Evolutionary conservation across 2,888 invertebrate species (phyloP), one percentile per base, ranked within the genome.

Genomic region (Agrotis exclamationis): DNA sequence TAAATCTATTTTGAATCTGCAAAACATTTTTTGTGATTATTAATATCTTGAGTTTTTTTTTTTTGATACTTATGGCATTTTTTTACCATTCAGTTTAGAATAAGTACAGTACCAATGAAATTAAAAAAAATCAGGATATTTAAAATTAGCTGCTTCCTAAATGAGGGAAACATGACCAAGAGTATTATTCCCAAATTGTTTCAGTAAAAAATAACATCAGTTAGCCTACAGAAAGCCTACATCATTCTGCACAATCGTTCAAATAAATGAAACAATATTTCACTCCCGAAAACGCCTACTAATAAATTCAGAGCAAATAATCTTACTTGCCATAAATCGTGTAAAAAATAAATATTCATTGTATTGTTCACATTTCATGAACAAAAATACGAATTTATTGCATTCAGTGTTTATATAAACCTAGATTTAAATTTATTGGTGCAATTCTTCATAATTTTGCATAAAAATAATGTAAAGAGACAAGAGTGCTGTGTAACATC

Each of bases 261-360:
- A 24, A 74, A 48, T 33, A 62, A 68, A 75, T 53, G 20, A 57
- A 44, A 22, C 68, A 11, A 58, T 54, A 63, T 65, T 65, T 76
- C 24, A 70, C 13, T 3, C n/a, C 47, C 7, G 6, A 11, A 60
- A 77, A 51, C 65, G 63, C 78, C 67, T 73, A 28, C 66, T 56
- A 50, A 59, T 65, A 78, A 78, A 68, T 73, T 50, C 24, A 51
- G 53, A 54, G 68, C 72, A 78, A 78, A 69, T 69, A 65, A 63
- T 62, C 44, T 56, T 22, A 54, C 53, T 47, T 65, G 64, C 48
- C 50, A 67, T 64, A 77, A 53, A 72, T 76, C 67, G 24, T 50
- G 20, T 48, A 9, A 57, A 48, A 44, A 24, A 58, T 54, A 48
- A 53, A 59, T 53, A 62, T 70, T 60, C 9, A 68, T 51, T 57